Conservation (phyloP, 2,113 vertebrate genomes). For the Rattus rattus region DNA sequence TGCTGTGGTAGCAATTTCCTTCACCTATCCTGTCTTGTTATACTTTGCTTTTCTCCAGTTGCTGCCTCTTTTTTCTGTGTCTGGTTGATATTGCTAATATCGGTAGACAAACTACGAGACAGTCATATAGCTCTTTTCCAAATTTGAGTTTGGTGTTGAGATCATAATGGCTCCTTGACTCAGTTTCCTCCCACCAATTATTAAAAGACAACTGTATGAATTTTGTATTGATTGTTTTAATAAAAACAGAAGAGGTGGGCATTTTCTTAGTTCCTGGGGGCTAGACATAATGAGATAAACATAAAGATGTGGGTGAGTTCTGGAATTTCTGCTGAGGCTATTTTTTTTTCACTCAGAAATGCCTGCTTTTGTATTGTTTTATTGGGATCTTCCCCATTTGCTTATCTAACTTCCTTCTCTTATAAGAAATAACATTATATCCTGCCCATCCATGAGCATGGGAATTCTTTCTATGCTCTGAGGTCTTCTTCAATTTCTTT, state of each 20-base stretch:
- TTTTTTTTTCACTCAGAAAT: not conserved
- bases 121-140: not conserved
- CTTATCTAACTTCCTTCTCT: not conserved
- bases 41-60: not conserved
- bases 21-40: not conserved
- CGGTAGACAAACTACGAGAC: not conserved
- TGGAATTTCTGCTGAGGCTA: not conserved
- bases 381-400: not conserved
- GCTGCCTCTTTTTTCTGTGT: too few relatives aligned
- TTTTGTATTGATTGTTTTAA: not conserved
- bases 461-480: too few relatives aligned
- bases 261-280: not conserved
- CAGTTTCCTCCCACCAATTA: not conserved
- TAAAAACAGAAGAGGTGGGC: not conserved
- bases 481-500: too few relatives aligned
- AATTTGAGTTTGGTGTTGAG: not conserved
- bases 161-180: not conserved
- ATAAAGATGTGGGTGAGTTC: too few relatives aligned
- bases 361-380: not conserved
- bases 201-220: not conserved
- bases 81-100: not conserved
- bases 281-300: not conserved
- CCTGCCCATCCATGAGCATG: too few relatives aligned
- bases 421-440: too few relatives aligned
- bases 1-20: not conserved